phyloP scores from a whole-genome alignment of 2,797 vertebrate species.

The Pterois miles region DNA sequence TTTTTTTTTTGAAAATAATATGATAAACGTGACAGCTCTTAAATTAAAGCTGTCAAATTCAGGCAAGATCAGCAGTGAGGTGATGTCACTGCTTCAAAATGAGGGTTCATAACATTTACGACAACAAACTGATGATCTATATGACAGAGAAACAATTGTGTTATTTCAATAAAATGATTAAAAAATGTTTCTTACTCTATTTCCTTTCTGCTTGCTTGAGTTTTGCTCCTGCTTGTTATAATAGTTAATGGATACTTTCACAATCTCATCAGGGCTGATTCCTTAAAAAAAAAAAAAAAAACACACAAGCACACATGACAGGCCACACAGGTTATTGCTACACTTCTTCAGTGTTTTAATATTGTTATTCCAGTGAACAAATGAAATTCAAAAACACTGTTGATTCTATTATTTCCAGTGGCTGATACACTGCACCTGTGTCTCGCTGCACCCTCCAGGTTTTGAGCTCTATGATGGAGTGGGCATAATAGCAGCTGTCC shows the following conservation, averaged over 20 bases:
- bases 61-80: neutral
- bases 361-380: neutral
- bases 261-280: constrained; percentile 90
- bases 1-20: neutral
- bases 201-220: constrained; percentile 52
- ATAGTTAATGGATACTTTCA: constrained; percentile 89
- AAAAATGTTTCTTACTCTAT: constrained; percentile 50
- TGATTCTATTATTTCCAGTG: neutral
- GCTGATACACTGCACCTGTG: constrained; percentile 82
- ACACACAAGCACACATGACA: neutral
- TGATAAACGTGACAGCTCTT: neutral
- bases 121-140: neutral
- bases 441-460: constrained; percentile 93
- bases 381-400: no score
- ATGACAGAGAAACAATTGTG: neutral
- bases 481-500: constrained; percentile 89
- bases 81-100: neutral
- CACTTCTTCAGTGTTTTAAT: neutral
- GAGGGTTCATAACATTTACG: neutral
- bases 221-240: constrained; percentile 68
- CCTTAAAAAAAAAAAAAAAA: constrained; percentile 76
- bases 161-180: neutral
- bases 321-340: neutral
- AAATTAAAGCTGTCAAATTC: neutral
- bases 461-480: constrained; percentile 94